Evolutionary conservation across 2,888 invertebrate genomes (phyloP).

Genomic region (Ornithoptera alexandrae): DNA sequence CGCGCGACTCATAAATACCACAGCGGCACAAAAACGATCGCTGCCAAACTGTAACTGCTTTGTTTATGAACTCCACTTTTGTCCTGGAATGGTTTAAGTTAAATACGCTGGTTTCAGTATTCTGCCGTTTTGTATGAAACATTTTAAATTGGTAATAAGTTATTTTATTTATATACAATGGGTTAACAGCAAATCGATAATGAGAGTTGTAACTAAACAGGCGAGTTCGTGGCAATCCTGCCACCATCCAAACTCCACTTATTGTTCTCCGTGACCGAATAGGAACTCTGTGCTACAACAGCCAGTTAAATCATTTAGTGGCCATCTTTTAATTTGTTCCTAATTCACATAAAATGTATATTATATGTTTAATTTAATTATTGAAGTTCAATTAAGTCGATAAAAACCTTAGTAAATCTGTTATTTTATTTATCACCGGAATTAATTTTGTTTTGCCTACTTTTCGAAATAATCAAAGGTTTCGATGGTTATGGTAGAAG

Average conservation of each 20-base stretch:
- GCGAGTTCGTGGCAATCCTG: no score
- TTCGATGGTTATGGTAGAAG: constrained; percentile 41
- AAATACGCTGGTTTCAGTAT: background rate
- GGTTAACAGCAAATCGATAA: no score
- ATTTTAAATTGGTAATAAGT: background rate
- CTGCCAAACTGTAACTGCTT: constrained; percentile 70
- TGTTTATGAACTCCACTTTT: constrained; percentile 65
- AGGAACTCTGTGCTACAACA: no score
- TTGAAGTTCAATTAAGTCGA: background rate
- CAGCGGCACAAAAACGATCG: constrained; percentile 55
- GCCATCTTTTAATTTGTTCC: no score
- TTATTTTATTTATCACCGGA: constrained; percentile 25
- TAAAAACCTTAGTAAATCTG: constrained; percentile 2
- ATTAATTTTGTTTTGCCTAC: constrained; percentile 27
- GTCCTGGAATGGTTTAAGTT: constrained; percentile 44
- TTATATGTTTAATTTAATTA: no score
- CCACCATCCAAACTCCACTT: no score
- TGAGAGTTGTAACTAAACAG: no score
- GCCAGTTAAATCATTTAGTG: no score
- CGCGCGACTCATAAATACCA: constrained; percentile 59
- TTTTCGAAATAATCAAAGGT: constrained; percentile 36
- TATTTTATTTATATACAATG: no score
- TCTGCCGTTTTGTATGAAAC: background rate
- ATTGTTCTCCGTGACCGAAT: no score
- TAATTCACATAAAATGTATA: no score